Conservation (phyloP, 2,888 invertebrate genomes). For the Nematopogon swammerdamellus region DNA sequence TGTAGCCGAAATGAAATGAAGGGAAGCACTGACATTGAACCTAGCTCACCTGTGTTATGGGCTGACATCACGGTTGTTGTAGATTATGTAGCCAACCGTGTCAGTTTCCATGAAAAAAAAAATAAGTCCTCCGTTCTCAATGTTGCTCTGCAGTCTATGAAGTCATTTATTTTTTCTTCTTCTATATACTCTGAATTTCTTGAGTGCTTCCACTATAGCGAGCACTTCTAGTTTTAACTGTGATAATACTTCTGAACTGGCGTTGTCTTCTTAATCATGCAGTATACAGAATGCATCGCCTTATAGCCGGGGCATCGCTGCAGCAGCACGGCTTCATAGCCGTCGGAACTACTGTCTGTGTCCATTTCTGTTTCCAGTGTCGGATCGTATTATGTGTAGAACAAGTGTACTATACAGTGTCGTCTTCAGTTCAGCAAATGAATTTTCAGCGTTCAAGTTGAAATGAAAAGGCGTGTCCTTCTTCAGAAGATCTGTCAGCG, state of each 20-base stretch:
- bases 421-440: constrained; percentile 5
- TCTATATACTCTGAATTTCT: constrained; percentile 11
- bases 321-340: constrained; percentile 15
- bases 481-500: neutral
- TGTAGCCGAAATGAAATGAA: too few relatives aligned
- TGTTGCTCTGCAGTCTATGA: too few relatives aligned
- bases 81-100: too few relatives aligned
- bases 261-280: constrained; percentile 13
- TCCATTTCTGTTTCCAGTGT: constrained; percentile 14
- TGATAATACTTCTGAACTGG: constrained; percentile 11
- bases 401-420: constrained; percentile 9
- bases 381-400: constrained; percentile 15
- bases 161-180: too few relatives aligned
- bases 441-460: constrained; percentile 2
- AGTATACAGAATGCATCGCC: constrained; percentile 15
- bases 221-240: constrained; percentile 19
- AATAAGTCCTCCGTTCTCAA: too few relatives aligned
- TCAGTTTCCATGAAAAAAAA: too few relatives aligned
- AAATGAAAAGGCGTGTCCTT: neutral
- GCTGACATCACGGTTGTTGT: too few relatives aligned
- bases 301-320: constrained; percentile 13
- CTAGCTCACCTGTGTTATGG: too few relatives aligned
- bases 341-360: constrained; percentile 14
- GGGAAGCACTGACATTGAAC: too few relatives aligned
- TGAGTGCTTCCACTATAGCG: constrained; percentile 12